A percentile compares a stretch with the other conserved stretches of the same genome.
These are phyloP conservation scores for Trichogramma dendrolimi DNA, from an alignment of 2,888 invertebrate genomes.

Conservation along the genomic window DNA sequence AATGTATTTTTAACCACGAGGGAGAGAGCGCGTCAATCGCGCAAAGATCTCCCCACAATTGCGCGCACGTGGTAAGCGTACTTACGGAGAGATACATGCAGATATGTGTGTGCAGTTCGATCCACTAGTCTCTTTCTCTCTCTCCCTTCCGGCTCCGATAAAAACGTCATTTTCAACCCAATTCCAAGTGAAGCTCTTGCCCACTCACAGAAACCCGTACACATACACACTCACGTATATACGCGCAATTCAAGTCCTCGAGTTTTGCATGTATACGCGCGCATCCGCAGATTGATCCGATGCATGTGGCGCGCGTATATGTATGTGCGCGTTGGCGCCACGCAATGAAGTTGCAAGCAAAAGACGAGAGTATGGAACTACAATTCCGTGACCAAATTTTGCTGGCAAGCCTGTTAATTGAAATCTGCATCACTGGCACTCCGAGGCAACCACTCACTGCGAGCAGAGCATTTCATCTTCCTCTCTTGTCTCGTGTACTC, in stretches of 20 bases:
- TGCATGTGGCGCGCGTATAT: too few species aligned
- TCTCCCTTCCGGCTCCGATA: conserved; percentile 4
- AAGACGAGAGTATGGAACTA: conserved; percentile 25
- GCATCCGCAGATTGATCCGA: too few species aligned
- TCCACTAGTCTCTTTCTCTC: too few species aligned
- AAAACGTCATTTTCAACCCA: conserved; percentile 25
- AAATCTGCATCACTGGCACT: conserved; percentile 19
- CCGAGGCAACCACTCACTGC: not conserved
- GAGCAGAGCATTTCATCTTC: too few species aligned
- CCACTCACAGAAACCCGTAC: too few species aligned
- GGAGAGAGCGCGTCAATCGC: conserved; percentile 2
- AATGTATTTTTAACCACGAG: conserved; percentile 19
- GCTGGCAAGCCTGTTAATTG: conserved; percentile 27
- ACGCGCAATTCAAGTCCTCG: too few species aligned
- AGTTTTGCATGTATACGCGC: too few species aligned
- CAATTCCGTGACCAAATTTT: conserved; percentile 28
- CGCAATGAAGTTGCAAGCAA: conserved; percentile 15
- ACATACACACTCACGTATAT: too few species aligned
- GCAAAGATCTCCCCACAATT: conserved; percentile 17
- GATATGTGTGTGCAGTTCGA: too few species aligned
- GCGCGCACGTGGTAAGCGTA: not conserved
- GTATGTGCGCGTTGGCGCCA: too few species aligned
- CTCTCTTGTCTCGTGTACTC: too few species aligned
- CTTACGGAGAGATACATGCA: too few species aligned
- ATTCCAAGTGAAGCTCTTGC: conserved; percentile 3